Evolutionary conservation across 1,140 invertebrate genomes (phyloP), one percentile per base, ranked within the genome.

Genomic region (Grapholita molesta): DNA sequence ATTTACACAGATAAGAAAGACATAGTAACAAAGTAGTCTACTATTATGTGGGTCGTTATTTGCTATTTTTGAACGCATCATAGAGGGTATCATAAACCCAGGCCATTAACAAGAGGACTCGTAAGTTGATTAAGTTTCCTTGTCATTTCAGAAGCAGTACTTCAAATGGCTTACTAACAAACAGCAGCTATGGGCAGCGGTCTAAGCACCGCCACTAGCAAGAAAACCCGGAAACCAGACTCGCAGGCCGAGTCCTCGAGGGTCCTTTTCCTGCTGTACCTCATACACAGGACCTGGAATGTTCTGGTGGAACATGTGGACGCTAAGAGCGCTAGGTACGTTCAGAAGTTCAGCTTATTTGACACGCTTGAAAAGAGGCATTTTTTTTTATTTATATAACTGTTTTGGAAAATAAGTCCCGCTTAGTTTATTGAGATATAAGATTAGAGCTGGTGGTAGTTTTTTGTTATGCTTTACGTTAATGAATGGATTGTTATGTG

Each of bases 211-310:
- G 77, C 80, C 65, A 82, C 76, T 71, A 86, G 82, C 65, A 72
- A 80, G 68, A 85, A 80, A 7, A 5, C 42, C 8, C 42, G 70
- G 82, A 82, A 78, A 15, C 70, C 80, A 61, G 83, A 88, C 35
- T 68, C 74, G 11, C 78, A 88, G 35, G 86, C 90, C 0, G 93
- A 94, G 80, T 93, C 92, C 18, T 94, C 93, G 5, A 86, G 94
- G 67, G 90, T 94, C 2, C 87, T 94, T n/a, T 95, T 94, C 79
- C 89, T 95, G 66, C 87, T 95, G 72, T 94, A 95, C 78, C 91
- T 95, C 67, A 94, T 95, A 73, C 93, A 95, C 70, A 93, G 94
- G 73, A 95, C 95, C n/a, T 95, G 95, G 95, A 94, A 93, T 76
- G 91, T 94, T 2, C 92, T 95, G 7, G 89, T 94, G 35, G 94